Conservation (phyloP, 2,797 vertebrate genomes). For the Enteromius viviparus region DNA sequence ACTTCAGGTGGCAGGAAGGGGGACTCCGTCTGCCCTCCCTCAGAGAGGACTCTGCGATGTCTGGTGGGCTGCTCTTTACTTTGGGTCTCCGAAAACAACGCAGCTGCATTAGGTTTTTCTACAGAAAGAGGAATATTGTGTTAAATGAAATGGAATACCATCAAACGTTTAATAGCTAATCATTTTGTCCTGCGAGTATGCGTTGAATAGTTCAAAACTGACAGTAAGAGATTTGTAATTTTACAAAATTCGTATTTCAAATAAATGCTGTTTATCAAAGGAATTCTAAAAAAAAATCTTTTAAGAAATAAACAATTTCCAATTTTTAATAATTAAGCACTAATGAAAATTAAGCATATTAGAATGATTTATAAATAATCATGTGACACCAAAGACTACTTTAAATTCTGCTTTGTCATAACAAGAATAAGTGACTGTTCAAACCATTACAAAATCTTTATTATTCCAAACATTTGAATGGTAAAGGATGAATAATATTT, state of each 20-base stretch:
- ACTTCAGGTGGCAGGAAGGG: constrained; percentile 89
- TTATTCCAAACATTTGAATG: not conserved
- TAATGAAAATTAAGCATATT: not conserved
- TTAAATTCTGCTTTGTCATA: not conserved
- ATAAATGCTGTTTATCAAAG: not conserved
- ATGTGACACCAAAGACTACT: not conserved
- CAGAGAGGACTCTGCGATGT: constrained; percentile 80
- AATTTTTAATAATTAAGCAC: not conserved
- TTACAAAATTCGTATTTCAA: not conserved
- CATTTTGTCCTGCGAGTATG: not conserved
- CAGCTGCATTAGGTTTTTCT: constrained; percentile 54
- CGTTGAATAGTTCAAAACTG: not conserved
- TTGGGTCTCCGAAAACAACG: constrained; percentile 6
- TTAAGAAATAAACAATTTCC: not conserved
- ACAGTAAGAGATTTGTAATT: not conserved
- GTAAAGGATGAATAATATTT: not conserved
- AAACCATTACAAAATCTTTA: not conserved
- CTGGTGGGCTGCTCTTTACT: constrained; percentile 60
- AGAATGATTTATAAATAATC: not conserved
- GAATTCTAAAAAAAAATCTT: not conserved
- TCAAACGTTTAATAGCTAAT: not conserved
- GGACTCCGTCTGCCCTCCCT: constrained; percentile 77
- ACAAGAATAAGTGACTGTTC: not conserved
- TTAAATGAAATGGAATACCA: not conserved
- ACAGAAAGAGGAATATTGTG: not conserved